phyloP scores from a whole-genome alignment of 1,140 invertebrate species.

The Sminthurinus signatus region DNA sequence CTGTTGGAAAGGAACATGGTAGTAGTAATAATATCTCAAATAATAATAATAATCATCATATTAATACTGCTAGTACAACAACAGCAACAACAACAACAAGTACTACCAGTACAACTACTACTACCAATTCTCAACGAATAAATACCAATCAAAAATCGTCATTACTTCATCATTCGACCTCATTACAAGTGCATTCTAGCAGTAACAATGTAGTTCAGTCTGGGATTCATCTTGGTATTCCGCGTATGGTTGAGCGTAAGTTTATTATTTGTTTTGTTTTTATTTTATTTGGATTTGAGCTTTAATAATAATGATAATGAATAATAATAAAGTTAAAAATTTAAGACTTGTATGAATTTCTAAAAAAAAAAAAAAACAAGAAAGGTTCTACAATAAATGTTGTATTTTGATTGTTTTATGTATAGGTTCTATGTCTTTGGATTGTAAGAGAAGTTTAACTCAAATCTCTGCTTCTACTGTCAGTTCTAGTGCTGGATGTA shows the following conservation, averaged over 20 bases:
- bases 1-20: no score
- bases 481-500: conserved; percentile 18
- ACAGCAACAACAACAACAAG: neutral
- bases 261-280: no score
- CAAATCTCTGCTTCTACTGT: neutral
- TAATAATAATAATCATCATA: neutral
- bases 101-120: neutral
- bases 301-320: no score
- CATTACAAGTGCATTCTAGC: neutral
- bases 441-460: conserved; percentile 14
- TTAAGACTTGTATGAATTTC: no score
- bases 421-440: conserved; percentile 36
- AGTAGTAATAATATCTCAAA: neutral
- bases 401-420: no score
- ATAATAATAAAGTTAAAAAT: no score
- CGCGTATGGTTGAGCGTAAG: conserved; percentile 38
- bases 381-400: no score
- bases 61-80: neutral
- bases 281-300: no score
- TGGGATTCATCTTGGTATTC: conserved; percentile 32
- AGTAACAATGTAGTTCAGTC: conserved; percentile 1
- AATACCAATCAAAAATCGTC: neutral
- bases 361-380: no score
- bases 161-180: neutral
- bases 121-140: neutral